Conservation (phyloP, 2,888 invertebrate genomes). For the Drosophila paramelanica region DNA sequence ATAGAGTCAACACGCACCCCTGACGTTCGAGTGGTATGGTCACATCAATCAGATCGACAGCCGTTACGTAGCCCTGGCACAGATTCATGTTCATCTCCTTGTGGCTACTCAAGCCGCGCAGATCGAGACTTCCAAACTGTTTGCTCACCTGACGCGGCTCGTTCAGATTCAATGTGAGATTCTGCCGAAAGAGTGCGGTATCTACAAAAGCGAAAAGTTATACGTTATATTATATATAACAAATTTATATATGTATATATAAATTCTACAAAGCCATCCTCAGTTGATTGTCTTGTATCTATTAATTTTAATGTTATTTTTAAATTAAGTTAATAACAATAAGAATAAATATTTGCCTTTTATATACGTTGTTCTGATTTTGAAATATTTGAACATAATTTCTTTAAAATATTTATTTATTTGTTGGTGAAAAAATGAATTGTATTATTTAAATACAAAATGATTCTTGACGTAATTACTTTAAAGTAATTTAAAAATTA, state of each 20-base stretch:
- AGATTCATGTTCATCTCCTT: constrained; percentile 90
- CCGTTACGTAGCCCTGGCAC: constrained; percentile 86
- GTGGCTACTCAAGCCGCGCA: constrained; percentile 85
- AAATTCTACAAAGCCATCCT: not conserved
- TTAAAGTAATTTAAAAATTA: too few species aligned
- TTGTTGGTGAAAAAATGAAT: too few species aligned
- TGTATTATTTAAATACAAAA: too few species aligned
- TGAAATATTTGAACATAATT: too few species aligned
- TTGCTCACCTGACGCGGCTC: constrained; percentile 83
- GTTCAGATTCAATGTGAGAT: constrained; percentile 91
- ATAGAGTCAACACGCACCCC: constrained; percentile 88
- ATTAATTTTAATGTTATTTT: too few species aligned
- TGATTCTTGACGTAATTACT: too few species aligned
- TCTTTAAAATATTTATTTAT: too few species aligned
- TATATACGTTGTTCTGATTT: too few species aligned
- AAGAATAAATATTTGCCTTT: too few species aligned
- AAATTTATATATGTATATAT: too few species aligned
- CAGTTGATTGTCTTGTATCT: too few species aligned
- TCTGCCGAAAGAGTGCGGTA: constrained; percentile 88
- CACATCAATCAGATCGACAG: constrained; percentile 91
- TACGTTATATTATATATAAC: not conserved
- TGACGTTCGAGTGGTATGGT: constrained; percentile 94
- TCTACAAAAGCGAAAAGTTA: constrained; percentile 83
- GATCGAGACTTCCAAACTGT: constrained; percentile 85
- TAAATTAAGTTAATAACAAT: too few species aligned